These are phyloP conservation scores for Coregonus suidteri DNA, from an alignment of 2,797 vertebrate species.

Conservation along the genomic window DNA sequence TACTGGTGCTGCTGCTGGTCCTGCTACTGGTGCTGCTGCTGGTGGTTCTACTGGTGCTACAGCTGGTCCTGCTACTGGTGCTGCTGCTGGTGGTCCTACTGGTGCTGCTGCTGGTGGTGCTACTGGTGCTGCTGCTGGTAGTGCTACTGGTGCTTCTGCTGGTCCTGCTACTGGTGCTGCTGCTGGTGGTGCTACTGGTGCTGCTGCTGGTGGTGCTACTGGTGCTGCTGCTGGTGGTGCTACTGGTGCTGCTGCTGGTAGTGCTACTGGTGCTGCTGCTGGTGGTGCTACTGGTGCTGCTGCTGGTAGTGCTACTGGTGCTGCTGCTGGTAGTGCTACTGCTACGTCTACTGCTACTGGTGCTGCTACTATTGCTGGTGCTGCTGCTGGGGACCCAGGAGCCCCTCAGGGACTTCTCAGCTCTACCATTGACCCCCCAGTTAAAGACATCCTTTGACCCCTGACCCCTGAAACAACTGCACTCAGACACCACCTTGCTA, in stretches of 20 bases:
- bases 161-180: neutral
- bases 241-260: too few species aligned
- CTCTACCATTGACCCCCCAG: conserved; percentile 1
- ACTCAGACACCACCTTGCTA: neutral
- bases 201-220: neutral
- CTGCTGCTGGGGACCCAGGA: neutral
- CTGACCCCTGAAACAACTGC: neutral
- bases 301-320: neutral
- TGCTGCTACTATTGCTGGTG: neutral
- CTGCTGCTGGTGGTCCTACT: neutral
- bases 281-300: too few species aligned
- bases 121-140: neutral
- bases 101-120: too few species aligned
- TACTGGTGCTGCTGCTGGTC: neutral
- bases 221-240: neutral
- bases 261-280: neutral
- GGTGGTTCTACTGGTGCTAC: neutral
- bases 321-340: neutral
- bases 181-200: neutral
- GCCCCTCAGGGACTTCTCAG: conserved; percentile 17
- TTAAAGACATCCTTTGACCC: conserved; percentile 7
- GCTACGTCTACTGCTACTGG: neutral
- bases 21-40: neutral
- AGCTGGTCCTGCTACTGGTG: neutral
- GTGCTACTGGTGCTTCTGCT: neutral